Evolutionary conservation across 2,888 invertebrate genomes (phyloP).

Genomic region (Phlogophora meticulosa): DNA sequence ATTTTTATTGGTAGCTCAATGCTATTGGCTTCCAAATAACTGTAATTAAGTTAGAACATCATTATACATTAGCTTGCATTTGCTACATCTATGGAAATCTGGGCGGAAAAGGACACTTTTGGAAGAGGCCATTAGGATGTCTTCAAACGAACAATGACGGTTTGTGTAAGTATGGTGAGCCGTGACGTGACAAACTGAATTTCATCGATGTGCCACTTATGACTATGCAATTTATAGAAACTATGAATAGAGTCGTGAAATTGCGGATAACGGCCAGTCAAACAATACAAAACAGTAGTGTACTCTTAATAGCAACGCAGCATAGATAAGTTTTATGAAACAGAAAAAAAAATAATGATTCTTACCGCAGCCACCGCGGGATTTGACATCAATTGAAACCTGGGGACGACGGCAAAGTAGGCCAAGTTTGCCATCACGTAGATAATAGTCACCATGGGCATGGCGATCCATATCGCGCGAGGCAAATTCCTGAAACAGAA

Average conservation of each 20-base stretch:
- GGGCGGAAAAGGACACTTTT: not conserved
- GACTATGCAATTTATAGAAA: not conserved
- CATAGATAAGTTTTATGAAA: not conserved
- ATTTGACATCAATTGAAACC: slow-evolving; percentile 95
- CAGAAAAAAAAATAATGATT: no score
- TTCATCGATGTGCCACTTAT: not conserved
- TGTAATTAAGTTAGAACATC: not conserved
- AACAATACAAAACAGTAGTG: no score
- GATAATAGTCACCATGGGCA: slow-evolving; percentile 97
- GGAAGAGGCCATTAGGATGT: not conserved
- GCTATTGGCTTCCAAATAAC: not conserved
- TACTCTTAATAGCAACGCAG: no score
- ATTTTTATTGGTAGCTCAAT: slow-evolving; percentile 14
- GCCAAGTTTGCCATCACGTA: slow-evolving; percentile 98
- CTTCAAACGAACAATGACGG: not conserved
- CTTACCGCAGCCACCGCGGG: slow-evolving; percentile 97
- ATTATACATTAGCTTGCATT: not conserved
- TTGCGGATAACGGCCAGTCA: no score
- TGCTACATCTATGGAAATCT: not conserved
- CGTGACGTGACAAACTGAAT: not conserved
- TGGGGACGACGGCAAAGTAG: slow-evolving; percentile 96
- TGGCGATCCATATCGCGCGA: slow-evolving; percentile 97
- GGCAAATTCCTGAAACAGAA: slow-evolving; percentile 95
- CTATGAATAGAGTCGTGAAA: not conserved
- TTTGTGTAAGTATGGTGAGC: not conserved